Conservation (phyloP, 2,113 vertebrate species). For the Salminus brasiliensis region DNA sequence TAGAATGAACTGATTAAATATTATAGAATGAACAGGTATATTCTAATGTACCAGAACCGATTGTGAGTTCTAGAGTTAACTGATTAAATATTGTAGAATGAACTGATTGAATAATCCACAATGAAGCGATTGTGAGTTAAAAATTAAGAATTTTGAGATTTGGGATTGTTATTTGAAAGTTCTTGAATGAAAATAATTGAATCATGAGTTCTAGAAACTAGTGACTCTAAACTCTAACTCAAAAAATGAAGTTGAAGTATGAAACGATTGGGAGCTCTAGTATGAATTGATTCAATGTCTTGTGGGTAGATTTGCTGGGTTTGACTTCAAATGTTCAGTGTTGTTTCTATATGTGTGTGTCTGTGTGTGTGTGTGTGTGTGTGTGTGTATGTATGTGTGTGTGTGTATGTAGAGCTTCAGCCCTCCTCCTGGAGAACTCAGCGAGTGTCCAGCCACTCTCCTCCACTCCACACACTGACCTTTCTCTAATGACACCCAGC, state of each 20-base stretch:
- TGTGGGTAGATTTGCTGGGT: neutral
- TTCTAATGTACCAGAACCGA: too few species aligned
- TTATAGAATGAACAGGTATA: neutral
- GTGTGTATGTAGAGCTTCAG: neutral
- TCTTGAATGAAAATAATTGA: too few species aligned
- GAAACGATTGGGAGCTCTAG: too few species aligned
- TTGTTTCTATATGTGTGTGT: neutral
- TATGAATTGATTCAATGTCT: too few species aligned
- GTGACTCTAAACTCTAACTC: too few species aligned
- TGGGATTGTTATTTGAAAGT: too few species aligned
- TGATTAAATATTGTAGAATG: neutral
- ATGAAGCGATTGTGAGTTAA: too few species aligned
- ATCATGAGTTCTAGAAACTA: too few species aligned
- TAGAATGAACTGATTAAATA: neutral
- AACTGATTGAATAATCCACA: neutral
- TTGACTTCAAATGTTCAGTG: neutral
- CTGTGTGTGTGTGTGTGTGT: neutral
- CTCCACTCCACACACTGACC: conserved; percentile 23
- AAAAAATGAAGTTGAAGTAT: too few species aligned
- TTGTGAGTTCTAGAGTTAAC: neutral
- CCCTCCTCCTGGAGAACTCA: neutral
- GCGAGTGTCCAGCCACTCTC: conserved; percentile 2
- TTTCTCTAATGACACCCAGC: conserved; percentile 42
- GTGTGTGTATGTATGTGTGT: neutral
- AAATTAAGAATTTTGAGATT: too few species aligned